Evolutionary conservation across 1,140 invertebrate species (phyloP), one percentile per base, ranked within the genome.

Genomic region (Pentalonia nigronervosa): DNA sequence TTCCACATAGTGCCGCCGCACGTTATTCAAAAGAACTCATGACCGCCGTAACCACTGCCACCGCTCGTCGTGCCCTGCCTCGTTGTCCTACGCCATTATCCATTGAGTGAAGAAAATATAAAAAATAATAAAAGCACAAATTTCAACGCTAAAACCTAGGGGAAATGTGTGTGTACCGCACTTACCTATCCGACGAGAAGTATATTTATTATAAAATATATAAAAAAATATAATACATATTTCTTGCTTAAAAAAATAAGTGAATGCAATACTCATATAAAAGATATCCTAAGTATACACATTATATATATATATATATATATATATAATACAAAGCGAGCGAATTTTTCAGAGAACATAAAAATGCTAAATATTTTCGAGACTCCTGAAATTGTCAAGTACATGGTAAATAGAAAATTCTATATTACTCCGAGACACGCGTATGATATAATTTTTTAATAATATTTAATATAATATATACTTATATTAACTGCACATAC

Each of bases 1-100:
- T 89, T 89, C 23, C 21, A 89, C 48, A 36, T 25, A 41, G 50
- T 34, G 21, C 48, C 47, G 6, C 14, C 50, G 88, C 48, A 56
- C 88, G 88, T 89, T 89, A 89, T 56, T 89, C 50, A 89, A 89
- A 89, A 34, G 88, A 53, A 56, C n/a, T 89, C 34, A 30, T 21
- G 8, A 23, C 50, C 48, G 17, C n/a, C 87, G 48, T 87, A 87
- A 87, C 41, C 45, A 47, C 84, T 48, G 30, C 86, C 7, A 41
- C 86, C 30, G 45, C 60, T 47, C 86, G 2, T 53, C 20, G 11
- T 87, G 17, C 4, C 21, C 21, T 17, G 41, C 41, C 41, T 2
- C 88, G 34, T 30, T 14, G 60, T 76, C n/a, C 60, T 76, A 34
- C 47, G 87, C 21, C 9, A n/a, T 36, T n/a, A 36, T 50, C 50